Evolutionary conservation across 2,113 vertebrate species (phyloP).

Genomic region (Eulacestoma nigropectus): DNA sequence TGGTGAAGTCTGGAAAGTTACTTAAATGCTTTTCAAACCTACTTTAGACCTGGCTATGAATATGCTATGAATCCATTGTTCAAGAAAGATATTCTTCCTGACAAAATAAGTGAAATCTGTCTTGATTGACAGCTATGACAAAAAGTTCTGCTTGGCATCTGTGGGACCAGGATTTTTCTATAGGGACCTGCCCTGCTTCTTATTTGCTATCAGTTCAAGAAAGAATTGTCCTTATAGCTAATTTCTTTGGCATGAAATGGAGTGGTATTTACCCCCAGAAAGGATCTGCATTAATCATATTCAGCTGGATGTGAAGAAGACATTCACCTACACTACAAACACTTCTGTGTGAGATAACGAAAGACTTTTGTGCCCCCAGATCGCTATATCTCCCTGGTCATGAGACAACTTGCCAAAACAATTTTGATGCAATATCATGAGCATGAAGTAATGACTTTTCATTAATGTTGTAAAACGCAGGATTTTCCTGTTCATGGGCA

Average conservation of each 20-base stretch:
- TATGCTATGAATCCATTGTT: constrained; percentile 40
- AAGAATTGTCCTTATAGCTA: not conserved
- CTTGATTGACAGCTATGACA: constrained; percentile 11
- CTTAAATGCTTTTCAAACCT: constrained; percentile 26
- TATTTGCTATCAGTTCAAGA: not conserved
- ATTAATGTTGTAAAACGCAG: not conserved
- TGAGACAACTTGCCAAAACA: not conserved
- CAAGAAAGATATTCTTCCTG: constrained; percentile 4
- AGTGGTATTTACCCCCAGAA: not conserved
- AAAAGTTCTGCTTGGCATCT: not conserved
- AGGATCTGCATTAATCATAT: not conserved
- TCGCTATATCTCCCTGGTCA: not conserved
- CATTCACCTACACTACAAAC: not conserved
- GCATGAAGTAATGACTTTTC: not conserved
- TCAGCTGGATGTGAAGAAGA: not conserved
- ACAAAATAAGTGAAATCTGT: constrained; percentile 26
- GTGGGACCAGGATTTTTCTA: not conserved
- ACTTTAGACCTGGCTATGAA: constrained; percentile 25
- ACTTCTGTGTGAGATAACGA: fast-evolving
- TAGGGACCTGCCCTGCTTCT: not conserved
- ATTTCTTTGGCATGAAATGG: not conserved
- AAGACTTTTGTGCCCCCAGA: not conserved
- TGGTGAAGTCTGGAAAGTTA: constrained; percentile 15
- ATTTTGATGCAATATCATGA: not conserved
- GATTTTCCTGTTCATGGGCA: not conserved